Percentiles rank a stretch among this genome's conserved stretches.
Conservation (phyloP, 2,113 vertebrate species). For the Anoplopoma fimbria region DNA sequence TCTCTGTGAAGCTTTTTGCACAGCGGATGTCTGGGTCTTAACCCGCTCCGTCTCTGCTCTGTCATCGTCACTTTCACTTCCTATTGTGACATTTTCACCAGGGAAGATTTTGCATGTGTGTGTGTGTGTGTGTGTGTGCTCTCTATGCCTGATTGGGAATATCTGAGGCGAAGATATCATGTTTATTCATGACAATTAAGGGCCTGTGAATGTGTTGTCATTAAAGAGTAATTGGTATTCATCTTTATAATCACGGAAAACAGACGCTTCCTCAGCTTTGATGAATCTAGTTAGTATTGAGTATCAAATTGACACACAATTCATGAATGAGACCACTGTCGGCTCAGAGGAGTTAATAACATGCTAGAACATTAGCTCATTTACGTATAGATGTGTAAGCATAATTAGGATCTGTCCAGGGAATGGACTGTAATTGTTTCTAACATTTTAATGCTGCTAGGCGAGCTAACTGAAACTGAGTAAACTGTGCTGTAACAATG, state of each 20-base stretch:
- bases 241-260: conserved; percentile 49
- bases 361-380: conserved; percentile 20
- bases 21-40: background rate
- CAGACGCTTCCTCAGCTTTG: conserved; percentile 48
- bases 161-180: background rate
- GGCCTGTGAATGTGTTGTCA: conserved; percentile 38
- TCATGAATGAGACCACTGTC: conserved; percentile 23
- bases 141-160: conserved; percentile 28
- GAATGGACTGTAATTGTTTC: background rate
- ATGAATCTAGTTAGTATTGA: conserved; percentile 37
- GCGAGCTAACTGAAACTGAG: background rate
- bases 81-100: conserved; percentile 7
- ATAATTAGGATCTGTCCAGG: background rate
- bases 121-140: background rate
- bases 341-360: conserved; percentile 4
- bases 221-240: conserved; percentile 38
- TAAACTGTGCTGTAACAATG: background rate
- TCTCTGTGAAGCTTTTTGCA: background rate
- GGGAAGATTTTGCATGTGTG: background rate
- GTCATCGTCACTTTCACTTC: background rate
- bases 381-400: conserved; percentile 2
- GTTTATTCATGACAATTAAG: conserved; percentile 29
- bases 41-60: conserved; percentile 2
- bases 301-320: background rate
- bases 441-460: background rate